Evolutionary conservation across 2,797 vertebrate genomes (phyloP).

Genomic region (Notolabrus celidotus): DNA sequence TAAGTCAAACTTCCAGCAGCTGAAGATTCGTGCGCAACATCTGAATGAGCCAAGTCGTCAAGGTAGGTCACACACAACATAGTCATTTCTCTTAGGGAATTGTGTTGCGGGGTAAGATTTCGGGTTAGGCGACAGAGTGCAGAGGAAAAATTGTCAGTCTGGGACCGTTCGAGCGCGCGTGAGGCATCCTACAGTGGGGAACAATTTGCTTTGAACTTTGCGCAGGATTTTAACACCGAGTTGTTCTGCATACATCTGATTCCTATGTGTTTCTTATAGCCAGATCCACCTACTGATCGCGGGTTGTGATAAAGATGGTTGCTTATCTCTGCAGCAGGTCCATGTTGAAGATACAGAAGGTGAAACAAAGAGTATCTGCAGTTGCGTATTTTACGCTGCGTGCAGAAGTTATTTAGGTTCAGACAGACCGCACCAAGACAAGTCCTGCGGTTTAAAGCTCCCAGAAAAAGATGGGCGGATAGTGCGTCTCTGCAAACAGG

Average conservation of each 20-base stretch:
- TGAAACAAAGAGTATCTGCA: slow-evolving; percentile 77
- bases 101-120: slow-evolving; percentile 56
- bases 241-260: slow-evolving; percentile 45
- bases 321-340: slow-evolving; percentile 66
- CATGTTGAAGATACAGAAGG: slow-evolving; percentile 62
- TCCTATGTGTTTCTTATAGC: slow-evolving; percentile 14
- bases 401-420: slow-evolving; percentile 77
- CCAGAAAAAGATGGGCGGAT: slow-evolving; percentile 32
- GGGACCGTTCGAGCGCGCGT: slow-evolving; percentile 69
- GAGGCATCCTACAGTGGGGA: slow-evolving; percentile 57
- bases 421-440: slow-evolving; percentile 47
- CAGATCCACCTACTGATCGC: slow-evolving; percentile 24
- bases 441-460: slow-evolving; percentile 50
- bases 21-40: slow-evolving; percentile 70
- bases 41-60: slow-evolving; percentile 60
- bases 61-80: slow-evolving; percentile 74
- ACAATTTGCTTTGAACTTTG: slow-evolving; percentile 80
- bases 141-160: slow-evolving; percentile 73
- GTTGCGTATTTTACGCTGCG: slow-evolving; percentile 72
- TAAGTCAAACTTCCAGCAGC: slow-evolving; percentile 82
- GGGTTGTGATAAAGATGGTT: slow-evolving; percentile 26
- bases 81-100: slow-evolving; percentile 19
- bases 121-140: slow-evolving; percentile 64
- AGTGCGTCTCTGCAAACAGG: slow-evolving; percentile 52
- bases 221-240: slow-evolving; percentile 69